A percentile compares a stretch with the other conserved stretches of the same genome.
These are phyloP conservation scores for Archips xylosteana DNA, from an alignment of 2,888 invertebrate species.

Conservation along the genomic window DNA sequence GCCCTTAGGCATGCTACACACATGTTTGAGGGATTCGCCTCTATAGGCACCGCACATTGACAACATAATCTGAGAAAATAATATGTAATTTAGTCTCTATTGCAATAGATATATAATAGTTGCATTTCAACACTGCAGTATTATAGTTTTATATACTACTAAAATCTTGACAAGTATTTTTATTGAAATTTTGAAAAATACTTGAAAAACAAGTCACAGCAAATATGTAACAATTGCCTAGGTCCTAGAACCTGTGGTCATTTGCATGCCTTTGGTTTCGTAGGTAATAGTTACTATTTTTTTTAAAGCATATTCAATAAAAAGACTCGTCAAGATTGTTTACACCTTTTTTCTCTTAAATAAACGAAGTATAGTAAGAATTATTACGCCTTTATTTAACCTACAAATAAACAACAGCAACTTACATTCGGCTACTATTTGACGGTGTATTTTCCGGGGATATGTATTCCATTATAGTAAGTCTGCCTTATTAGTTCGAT, in stretches of 20 bases:
- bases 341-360: too few species aligned
- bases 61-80: conserved; percentile 91
- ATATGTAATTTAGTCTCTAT: background rate
- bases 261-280: too few species aligned
- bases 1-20: conserved; percentile 97
- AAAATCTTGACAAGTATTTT: too few species aligned
- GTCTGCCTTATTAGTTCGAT: background rate
- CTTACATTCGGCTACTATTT: conserved; percentile 74
- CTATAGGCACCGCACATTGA: conserved; percentile 96
- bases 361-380: background rate
- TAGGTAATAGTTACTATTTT: too few species aligned
- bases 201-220: too few species aligned
- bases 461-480: conserved; percentile 73
- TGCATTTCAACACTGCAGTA: background rate
- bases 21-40: conserved; percentile 98
- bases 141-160: background rate
- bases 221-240: too few species aligned
- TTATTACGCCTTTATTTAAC: background rate
- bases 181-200: too few species aligned
- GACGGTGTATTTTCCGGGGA: conserved; percentile 61
- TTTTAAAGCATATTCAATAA: too few species aligned
- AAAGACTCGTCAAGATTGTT: too few species aligned
- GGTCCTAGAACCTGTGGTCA: too few species aligned
- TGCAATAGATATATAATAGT: background rate
- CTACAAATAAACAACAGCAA: conserved; percentile 9